Evolutionary conservation across 2,797 vertebrate genomes (phyloP), one percentile per base, ranked within the genome.

Genomic region (Acipenser ruthenus): DNA sequence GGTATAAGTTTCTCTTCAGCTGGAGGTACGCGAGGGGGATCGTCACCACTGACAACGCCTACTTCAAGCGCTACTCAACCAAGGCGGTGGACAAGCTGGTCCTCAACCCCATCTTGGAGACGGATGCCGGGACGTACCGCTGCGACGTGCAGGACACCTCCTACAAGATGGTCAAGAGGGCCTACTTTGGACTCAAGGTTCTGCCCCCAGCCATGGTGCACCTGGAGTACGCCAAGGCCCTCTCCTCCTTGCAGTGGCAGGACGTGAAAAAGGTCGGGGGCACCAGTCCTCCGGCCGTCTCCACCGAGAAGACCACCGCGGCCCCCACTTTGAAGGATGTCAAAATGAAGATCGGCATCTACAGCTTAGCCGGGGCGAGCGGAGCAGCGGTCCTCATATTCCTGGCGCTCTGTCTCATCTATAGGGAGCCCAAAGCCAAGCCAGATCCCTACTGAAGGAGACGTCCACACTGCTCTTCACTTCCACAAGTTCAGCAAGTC

Each of bases 81-180:
- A 70, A 77, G 0, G 66, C 67, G 8, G 50, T 88, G 73, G 80
- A 83, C 69, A 77, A 69, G 49, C 61, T 88, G 64, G 52, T 83
- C 10, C 75, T 90, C 68, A 73, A 88, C 12, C 77, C 88, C 0
- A 69, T 84, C 5, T 69, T 18, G 12, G 94, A 96, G 73, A 70
- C 81, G 0, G 77, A 95, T 0, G 89, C 93, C 8, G 95, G 95
- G 0, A 97, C 96, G 0, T 98, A 96, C 23, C 74, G 88, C 2
- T 96, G 95, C 6, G 89, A 93, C 0, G 89, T 96, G 63, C 88
- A 83, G 72, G 74, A 86, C 52, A 75, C 72, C 48, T 67, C 50
- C 0, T 72, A 82, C 69, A 84, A 10, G 11, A 23, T 84, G 12
- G 73, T 94, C 66, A 93, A 95, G 83, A 88, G 86, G 69, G 60